Evolutionary conservation across 2,113 vertebrate genomes (phyloP), one percentile per base, ranked within the genome.

Genomic region (Astur gentilis): DNA sequence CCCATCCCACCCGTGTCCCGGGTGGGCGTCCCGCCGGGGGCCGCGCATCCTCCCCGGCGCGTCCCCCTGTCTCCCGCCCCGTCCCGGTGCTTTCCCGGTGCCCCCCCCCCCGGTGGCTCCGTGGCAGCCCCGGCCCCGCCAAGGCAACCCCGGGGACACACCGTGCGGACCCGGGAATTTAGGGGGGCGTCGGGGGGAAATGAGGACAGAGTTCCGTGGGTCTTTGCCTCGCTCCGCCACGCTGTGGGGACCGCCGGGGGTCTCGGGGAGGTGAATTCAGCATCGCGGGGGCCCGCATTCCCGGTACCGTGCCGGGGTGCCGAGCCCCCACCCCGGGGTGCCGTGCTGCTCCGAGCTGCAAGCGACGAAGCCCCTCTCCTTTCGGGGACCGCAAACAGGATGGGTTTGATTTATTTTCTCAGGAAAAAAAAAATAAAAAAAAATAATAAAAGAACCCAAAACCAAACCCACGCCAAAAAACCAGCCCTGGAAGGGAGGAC

Each of bases 171-270:
- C 6, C 27, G 23, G 54, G 36, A 47, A 10, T 84, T 62, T 32
- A 31, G 17, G 11, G 12, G 25, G 3, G 1, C 6, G 4, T 21
- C 26, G 10, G 42, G 8, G 32, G 2, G 42, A 57, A 44, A 4
- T 3, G 23, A 36, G 8, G 26, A 13, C 49, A 29, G 64, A 60
- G 20, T 9, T 69, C 26, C 27, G 42, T 20, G 72, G 19, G 34
- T 50, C 42, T 52, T 38, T 52, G 69, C 20, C 12, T 52, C 20
- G 11, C 27, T 70, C 49, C 64, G 38, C 4, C 36, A 7, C 4
- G 3, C n/a, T 7, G 19, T 44, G 61, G 26, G 42, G 40, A 47
- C 9, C 4, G 7, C 27, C 23, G 40, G 17, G 26, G 20, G 29
- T 62, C 34, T 78, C 13, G 9, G 8, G 42, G 10, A 10, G 7